A percentile compares a stretch with the other conserved stretches of the same genome.
phyloP scores from a whole-genome alignment of 2,888 invertebrate species.

The Seira musarum region DNA sequence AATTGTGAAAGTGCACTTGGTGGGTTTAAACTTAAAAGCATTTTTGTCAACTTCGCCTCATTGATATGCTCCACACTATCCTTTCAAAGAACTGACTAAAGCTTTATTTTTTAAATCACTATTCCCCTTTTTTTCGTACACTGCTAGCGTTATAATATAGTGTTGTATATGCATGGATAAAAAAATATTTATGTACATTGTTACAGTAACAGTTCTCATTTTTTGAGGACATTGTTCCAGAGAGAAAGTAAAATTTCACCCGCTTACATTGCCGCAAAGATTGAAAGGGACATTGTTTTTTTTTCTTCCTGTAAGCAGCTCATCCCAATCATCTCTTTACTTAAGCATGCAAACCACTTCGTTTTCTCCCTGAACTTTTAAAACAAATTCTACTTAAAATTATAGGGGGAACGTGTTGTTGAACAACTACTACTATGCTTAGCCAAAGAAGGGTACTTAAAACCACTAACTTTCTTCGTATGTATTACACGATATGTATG shows the following conservation, averaged over 20 bases:
- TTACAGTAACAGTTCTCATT: no score
- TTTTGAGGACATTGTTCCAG: no score
- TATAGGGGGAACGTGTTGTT: not conserved
- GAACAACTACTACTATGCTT: constrained; percentile 3
- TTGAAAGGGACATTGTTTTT: not conserved
- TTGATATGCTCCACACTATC: constrained; percentile 18
- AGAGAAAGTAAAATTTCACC: no score
- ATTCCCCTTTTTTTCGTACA: no score
- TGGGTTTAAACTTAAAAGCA: constrained; percentile 62
- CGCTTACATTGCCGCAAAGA: not conserved
- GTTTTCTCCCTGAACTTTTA: constrained; percentile 36
- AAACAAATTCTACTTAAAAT: not conserved
- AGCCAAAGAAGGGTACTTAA: not conserved
- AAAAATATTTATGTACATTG: no score
- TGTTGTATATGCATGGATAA: no score
- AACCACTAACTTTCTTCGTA: not conserved
- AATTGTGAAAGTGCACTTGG: constrained; percentile 69
- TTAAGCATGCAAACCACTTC: constrained; percentile 55
- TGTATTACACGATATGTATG: no score
- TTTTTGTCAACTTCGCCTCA: constrained; percentile 38
- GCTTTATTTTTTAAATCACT: no score
- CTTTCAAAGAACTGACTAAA: constrained; percentile 6
- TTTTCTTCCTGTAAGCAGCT: not conserved
- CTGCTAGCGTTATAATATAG: no score
- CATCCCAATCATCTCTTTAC: constrained; percentile 43